Base-by-base conservation (phyloP, 2,888 invertebrate species). In the Leptarthrus brevirostris region DNA sequence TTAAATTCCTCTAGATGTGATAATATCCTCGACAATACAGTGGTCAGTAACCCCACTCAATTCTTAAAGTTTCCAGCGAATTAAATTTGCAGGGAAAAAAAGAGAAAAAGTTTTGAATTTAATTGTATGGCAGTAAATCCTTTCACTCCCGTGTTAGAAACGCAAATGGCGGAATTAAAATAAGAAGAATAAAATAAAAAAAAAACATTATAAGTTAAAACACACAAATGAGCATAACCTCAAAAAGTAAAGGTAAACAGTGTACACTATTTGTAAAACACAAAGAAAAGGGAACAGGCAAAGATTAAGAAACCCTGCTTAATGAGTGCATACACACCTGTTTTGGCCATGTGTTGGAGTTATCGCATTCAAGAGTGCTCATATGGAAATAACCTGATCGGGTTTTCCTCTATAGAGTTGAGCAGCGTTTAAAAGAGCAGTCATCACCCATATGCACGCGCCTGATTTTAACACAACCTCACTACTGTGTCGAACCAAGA, bases 111-210 rank as follows among this genome's bases (percentile, higher is more conserved):
- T 58, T 34, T 36, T 18, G 34, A 66, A 22, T 47, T 66, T 44
- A 24, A 47, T 47, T 66, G 47, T 66, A 44, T 66, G 16, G 34
- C 64, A 58, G 58, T 16, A 69, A 69, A 69, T 69, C 69, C 69
- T 69, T 69, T 69, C 69, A 69, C 69, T 69, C 52, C 69, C 52
- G 52, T 49, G 52, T 52, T 52, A 69, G 69, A 69, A 69, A 52
- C 34, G 44, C 30, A 52, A 52, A 69, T 69, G 69, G 52, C 52
- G 52, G 69, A 52, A 69, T 52, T 52, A 34, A 18, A 44, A 20
- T 20, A 52, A 52, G 52, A 20, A 20, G 8, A 22, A 3, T 52
- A 44, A 64, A 64, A 64, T 40, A 12, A 40, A 40, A 40, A 40
- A 30, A 30, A 30, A 30, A 1, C 30, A 6, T 30, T n/a, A 3